Conservation (phyloP, 2,797 vertebrate genomes). For the Enteromius thamalakanensis region DNA sequence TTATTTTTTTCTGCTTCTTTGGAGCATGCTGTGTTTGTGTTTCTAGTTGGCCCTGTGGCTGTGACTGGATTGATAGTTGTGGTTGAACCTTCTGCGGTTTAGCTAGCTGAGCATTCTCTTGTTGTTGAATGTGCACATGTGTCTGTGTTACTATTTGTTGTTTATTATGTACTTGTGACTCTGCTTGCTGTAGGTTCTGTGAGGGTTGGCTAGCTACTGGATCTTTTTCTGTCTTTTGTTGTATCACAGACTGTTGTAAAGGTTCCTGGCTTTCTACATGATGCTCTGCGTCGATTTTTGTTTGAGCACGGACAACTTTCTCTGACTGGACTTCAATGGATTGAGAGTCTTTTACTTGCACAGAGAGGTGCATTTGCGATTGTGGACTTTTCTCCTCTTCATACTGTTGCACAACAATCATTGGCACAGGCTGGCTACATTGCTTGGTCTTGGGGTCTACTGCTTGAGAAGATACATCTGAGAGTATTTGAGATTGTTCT, state of each 20-base stretch:
- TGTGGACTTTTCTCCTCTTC: conserved; percentile 65
- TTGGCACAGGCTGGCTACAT: conserved; percentile 65
- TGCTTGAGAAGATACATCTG: conserved; percentile 23
- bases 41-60: conserved; percentile 48
- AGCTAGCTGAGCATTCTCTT: conserved; percentile 16
- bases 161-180: conserved; percentile 17
- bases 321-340: conserved; percentile 30
- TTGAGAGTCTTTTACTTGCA: conserved; percentile 23
- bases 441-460: conserved; percentile 26
- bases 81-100: conserved; percentile 47
- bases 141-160: conserved; percentile 43
- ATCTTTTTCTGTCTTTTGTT: conserved; percentile 28
- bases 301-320: conserved; percentile 10
- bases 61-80: conserved; percentile 8
- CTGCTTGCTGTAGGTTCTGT: conserved; percentile 16
- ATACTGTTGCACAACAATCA: conserved; percentile 74
- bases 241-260: conserved; percentile 10
- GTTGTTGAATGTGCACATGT: conserved; percentile 14
- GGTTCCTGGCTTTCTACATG: not conserved
- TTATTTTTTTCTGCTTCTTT: conserved; percentile 65
- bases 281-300: conserved; percentile 35
- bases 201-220: conserved; percentile 25
- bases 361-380: conserved; percentile 60
- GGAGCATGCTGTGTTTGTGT: conserved; percentile 41
- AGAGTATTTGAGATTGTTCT: conserved; percentile 24